phyloP scores from a whole-genome alignment of 64 coral and sea anemone genomes.

The Astreopora myriophthalma region DNA sequence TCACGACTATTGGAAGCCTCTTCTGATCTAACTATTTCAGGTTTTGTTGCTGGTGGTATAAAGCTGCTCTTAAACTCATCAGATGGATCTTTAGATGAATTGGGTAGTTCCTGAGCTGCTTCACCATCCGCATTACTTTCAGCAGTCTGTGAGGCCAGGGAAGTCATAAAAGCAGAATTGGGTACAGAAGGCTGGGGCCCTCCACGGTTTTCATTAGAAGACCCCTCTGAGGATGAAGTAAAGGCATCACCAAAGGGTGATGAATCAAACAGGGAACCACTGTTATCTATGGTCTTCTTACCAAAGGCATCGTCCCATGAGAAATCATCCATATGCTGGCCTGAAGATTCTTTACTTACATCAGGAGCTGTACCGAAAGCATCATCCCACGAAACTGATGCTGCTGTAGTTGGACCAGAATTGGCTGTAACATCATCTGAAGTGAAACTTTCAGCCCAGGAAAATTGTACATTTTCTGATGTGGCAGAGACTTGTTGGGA shows the following conservation, averaged over 20 bases:
- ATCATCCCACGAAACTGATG: constrained; percentile 45
- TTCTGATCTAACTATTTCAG: not conserved
- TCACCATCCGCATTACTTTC: not conserved
- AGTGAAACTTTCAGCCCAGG: constrained; percentile 17
- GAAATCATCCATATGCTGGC: not conserved
- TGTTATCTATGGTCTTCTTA: not conserved
- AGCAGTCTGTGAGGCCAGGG: not conserved
- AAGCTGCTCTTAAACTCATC: not conserved
- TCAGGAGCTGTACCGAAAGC: constrained; percentile 17
- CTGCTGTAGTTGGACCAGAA: not conserved
- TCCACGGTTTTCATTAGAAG: not conserved
- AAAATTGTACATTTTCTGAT: not conserved
- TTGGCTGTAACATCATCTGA: constrained; percentile 2
- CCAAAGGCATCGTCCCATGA: constrained; percentile 79
- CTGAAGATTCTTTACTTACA: not conserved
- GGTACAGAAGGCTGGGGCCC: not conserved
- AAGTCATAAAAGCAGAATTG: not conserved
- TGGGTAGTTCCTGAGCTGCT: not conserved
- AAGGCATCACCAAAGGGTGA: constrained; percentile 30
- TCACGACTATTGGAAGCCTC: not conserved
- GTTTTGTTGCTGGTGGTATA: not conserved
- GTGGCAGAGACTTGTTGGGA: not conserved
- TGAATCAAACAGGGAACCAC: not conserved
- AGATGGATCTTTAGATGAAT: not conserved
- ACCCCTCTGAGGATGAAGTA: not conserved